Base-by-base conservation (phyloP, 2,888 invertebrate species). In the Drosophila falleni region DNA sequence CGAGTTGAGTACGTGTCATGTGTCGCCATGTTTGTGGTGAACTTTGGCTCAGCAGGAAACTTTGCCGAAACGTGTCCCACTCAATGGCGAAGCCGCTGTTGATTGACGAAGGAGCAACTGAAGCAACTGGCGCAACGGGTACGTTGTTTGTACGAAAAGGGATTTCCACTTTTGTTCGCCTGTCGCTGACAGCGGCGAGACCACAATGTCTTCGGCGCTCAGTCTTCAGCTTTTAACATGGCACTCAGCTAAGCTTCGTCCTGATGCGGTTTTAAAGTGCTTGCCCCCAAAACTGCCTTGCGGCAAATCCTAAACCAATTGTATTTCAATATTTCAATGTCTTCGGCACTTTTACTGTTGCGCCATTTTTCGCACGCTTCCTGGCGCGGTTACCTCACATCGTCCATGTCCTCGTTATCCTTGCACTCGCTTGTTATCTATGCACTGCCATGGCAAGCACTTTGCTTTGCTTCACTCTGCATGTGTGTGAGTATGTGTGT, bases 301-400 rank as follows among this genome's bases (percentile, higher is more conserved):
- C 44, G 62, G 42, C 44, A 50, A 50, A 47, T 58, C 56, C 75
- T 74, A 80, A 83, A 78, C 84, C 87, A 80, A 86, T 86, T 86
- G 86, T 87, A 78, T 89, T 89, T 89, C 84, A 87, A 86, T 89
- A 89, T 89, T 89, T 89, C 89, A 89, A 74, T 80, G 90, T 88
- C 87, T 77, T 66, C 50, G 63, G 19, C 70, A 66, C 82, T 64
- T 65, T 68, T 56, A 59, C 80, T 80, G 70, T 74, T 83, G 81
- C 87, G 55, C 84, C 81, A 87, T 76, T 89, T 81, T 62, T 69
- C 59, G 74, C 70, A 62, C 56, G 64, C 71, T 69, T 74, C 66
- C 61, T 56, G 55, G 33, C 58, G 49, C 31, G n/a, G 19, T 44
- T 31, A 42, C 41, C 49, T 33, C 23, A 1, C 23, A 62, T 15